Evolutionary conservation across 1,140 invertebrate genomes (phyloP).

Genomic region (Drosophila melanica): DNA sequence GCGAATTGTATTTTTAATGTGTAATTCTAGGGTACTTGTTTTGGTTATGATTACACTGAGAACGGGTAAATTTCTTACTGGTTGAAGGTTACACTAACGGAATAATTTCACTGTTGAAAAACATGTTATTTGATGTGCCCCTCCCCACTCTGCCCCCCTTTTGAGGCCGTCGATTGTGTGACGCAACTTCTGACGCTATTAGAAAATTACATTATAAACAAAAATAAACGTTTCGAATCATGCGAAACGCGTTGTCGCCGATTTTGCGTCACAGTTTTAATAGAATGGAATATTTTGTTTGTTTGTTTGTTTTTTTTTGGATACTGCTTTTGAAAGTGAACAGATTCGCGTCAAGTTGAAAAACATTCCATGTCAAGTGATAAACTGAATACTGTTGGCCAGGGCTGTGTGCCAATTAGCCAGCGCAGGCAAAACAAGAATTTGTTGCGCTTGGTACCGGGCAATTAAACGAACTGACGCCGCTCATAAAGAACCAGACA

Average conservation of each 20-base stretch:
- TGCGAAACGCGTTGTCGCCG: conserved; percentile 14
- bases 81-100: conserved; percentile 21
- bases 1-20: no score
- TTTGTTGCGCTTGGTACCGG: conserved; percentile 48
- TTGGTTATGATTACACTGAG: no score
- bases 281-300: conserved; percentile 29
- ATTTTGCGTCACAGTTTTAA: conserved; percentile 32
- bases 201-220: conserved; percentile 18
- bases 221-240: conserved; percentile 20
- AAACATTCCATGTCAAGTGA: conserved; percentile 14
- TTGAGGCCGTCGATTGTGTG: conserved; percentile 24
- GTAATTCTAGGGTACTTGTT: no score
- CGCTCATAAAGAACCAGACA: conserved; percentile 35
- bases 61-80: neutral
- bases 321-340: neutral
- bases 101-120: neutral
- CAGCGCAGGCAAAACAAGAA: conserved; percentile 44
- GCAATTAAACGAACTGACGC: conserved; percentile 48
- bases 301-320: neutral
- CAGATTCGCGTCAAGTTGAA: conserved; percentile 1
- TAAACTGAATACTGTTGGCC: conserved; percentile 2
- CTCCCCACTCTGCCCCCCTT: neutral
- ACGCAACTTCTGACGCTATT: conserved; percentile 9
- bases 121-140: conserved; percentile 11
- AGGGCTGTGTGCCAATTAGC: conserved; percentile 9